Base-by-base conservation (phyloP, 2,797 vertebrate genomes). In the Discoglossus pictus region DNA sequence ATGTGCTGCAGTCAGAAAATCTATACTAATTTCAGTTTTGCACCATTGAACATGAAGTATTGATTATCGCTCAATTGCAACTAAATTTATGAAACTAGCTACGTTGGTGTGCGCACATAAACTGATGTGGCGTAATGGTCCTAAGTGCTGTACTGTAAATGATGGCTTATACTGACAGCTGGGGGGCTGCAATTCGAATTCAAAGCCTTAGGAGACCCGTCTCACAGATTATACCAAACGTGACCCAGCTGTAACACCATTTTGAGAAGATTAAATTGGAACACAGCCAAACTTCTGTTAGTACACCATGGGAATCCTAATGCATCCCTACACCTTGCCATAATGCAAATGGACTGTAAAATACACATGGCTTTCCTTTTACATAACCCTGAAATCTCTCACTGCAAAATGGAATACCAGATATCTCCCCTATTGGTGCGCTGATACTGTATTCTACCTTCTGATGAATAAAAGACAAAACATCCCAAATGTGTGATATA, bases 21-120 rank as follows among this genome's bases (percentile, higher is more conserved):
- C 93, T 82, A 95, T 95, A 92, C 85, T 94, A 91, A 96, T 97
- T 94, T 88, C 86, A 84, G 86, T 68, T 86, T 87, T 87, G 89
- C 83, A 18, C 90, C 90, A 87, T 90, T 93, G 92, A 89, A 88
- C 84, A 84, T 77, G 82, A 85, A 72, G 73, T 85, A 95, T 93
- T 84, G 93, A 94, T 87, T 85, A 75, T 72, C 9, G 73, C 73
- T 77, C 63, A 82, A 58, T 76, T 60, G 76, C 69, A 34, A 13
- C 27, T 51, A 46, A 59, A 88, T 90, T 89, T 79, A 88, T 84
- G 84, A 81, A 82, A 80, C 82, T 40, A 65, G 74, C 76, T 62
- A 10, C 56, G 75, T 74, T 78, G 74, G 76, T 78, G 73, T 44
- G 42, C 74, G 76, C 82, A 13, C 70, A 76, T 62, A 76, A 76